A percentile compares a stretch with the other conserved stretches of the same genome.
Evolutionary conservation across 2,888 invertebrate genomes (phyloP).

Genomic region (Buathra laborator): DNA sequence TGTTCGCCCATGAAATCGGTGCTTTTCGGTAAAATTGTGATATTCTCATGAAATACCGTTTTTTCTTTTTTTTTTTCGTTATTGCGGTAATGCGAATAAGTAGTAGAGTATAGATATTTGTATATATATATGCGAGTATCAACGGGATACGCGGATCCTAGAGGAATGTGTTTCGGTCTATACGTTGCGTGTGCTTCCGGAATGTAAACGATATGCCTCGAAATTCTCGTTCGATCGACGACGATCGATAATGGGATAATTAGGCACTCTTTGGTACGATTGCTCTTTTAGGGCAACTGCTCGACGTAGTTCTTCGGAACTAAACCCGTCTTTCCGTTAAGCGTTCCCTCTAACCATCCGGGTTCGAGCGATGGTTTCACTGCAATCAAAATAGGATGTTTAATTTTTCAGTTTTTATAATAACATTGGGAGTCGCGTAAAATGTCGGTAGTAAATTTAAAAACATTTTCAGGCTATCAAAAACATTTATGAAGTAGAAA

Average conservation of each 20-base stretch:
- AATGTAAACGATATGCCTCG: slow-evolving; percentile 68
- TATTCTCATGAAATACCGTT: slow-evolving; percentile 42
- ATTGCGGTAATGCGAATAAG: slow-evolving; percentile 50
- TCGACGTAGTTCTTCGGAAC: slow-evolving; percentile 99
- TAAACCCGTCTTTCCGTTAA: slow-evolving; percentile 96
- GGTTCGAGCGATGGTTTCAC: slow-evolving; percentile 97
- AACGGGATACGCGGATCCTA: slow-evolving; percentile 46
- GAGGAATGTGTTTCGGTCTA: slow-evolving; percentile 50
- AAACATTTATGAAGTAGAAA: too few relatives aligned
- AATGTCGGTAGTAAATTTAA: too few relatives aligned
- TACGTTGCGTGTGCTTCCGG: slow-evolving; percentile 50
- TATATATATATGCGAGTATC: slow-evolving; percentile 50
- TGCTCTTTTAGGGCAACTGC: slow-evolving; percentile 89
- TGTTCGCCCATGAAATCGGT: slow-evolving; percentile 60
- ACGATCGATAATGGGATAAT: slow-evolving; percentile 47
- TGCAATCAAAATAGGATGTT: slow-evolving; percentile 82
- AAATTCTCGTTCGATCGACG: slow-evolving; percentile 49
- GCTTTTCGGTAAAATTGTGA: slow-evolving; percentile 41
- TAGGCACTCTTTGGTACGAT: slow-evolving; percentile 79
- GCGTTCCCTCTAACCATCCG: slow-evolving; percentile 98
- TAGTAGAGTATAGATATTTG: slow-evolving; percentile 41
- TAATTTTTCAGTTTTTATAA: too few relatives aligned
- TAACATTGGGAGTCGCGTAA: too few relatives aligned
- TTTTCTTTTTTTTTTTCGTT: slow-evolving; percentile 12
- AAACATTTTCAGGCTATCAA: too few relatives aligned